Base-by-base conservation (phyloP, 2,888 invertebrate species). In the Lepetodrilus schrolli region DNA sequence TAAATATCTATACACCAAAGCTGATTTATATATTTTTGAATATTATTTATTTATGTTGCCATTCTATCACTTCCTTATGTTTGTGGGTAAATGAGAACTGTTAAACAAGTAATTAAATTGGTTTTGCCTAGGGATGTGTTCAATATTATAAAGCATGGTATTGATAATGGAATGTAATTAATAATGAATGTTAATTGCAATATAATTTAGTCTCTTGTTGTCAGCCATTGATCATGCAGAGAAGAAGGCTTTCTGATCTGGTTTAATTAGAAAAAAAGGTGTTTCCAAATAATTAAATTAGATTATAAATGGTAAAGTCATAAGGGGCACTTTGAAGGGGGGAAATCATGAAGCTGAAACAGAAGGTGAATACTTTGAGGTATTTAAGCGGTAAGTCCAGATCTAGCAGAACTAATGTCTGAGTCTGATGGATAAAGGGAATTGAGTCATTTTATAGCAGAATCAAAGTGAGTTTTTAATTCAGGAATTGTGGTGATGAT, bases 231-330 rank as follows among this genome's bases (percentile, higher is more conserved):
- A n/a, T n/a, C n/a, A n/a, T n/a, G n/a, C n/a, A n/a, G n/a, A n/a
- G n/a, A n/a, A n/a, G n/a, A n/a, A 43, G 17, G n/a, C 17, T 43
- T 4, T 2, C 8, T 43, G 43, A 8, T 17, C n/a, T 13, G 43
- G 13, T 8, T 43, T 17, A 17, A 13, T 43, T 43, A 17, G 17
- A 34, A n/a, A 30, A 58, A 23, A 8, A 58, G 17, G 30, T 58
- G 26, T 58, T 58, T 58, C 58, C 58, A n/a, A n/a, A 17, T 58
- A 58, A 58, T 58, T n/a, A 58, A 58, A 30, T 58, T 34, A 58
- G 58, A 58, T 17, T 58, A 30, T 17, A 43, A 17, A 13, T 43
- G 43, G 43, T 10, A 43, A 58, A 58, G 58, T 26, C 13, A 58
- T 58, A 58, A 58, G 17, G n/a, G 34, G 34, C 58, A 58, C 58